These are phyloP conservation scores for Crocallis elinguaria DNA, from an alignment of 2,888 invertebrate species.

Conservation along the genomic window DNA sequence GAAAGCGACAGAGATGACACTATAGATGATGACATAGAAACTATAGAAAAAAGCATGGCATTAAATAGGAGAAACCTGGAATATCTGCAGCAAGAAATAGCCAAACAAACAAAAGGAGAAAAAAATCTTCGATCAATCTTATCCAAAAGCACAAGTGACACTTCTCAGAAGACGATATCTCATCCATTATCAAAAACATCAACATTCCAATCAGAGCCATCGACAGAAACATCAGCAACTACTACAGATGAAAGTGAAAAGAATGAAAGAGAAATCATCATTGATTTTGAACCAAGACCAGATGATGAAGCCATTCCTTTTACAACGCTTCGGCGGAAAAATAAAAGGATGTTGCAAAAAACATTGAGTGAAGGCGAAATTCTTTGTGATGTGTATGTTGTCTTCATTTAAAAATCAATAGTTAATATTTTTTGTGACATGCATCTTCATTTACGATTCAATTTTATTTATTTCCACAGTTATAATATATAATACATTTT, in stretches of 20 bases:
- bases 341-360: conserved; percentile 86
- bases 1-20: conserved; percentile 83
- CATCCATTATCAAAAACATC: conserved; percentile 79
- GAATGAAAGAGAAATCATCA: conserved; percentile 92
- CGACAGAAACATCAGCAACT: conserved; percentile 80
- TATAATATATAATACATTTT: no score
- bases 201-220: conserved; percentile 82
- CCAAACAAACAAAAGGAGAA: conserved; percentile 75
- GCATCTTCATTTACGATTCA: no score
- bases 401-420: no score
- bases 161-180: conserved; percentile 73
- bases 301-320: conserved; percentile 87
- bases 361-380: conserved; percentile 93
- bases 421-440: no score
- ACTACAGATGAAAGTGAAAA: conserved; percentile 84
- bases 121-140: conserved; percentile 70
- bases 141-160: conserved; percentile 76
- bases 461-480: no score
- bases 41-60: conserved; percentile 82
- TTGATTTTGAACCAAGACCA: conserved; percentile 92
- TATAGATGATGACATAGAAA: conserved; percentile 80
- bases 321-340: conserved; percentile 80
- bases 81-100: conserved; percentile 81
- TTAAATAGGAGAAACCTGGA: conserved; percentile 79
- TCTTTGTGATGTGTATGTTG: conserved; percentile 85